These are phyloP conservation scores for Psittacula cyanocephala DNA, from an alignment of 2,113 vertebrate species.

Conservation along the genomic window DNA sequence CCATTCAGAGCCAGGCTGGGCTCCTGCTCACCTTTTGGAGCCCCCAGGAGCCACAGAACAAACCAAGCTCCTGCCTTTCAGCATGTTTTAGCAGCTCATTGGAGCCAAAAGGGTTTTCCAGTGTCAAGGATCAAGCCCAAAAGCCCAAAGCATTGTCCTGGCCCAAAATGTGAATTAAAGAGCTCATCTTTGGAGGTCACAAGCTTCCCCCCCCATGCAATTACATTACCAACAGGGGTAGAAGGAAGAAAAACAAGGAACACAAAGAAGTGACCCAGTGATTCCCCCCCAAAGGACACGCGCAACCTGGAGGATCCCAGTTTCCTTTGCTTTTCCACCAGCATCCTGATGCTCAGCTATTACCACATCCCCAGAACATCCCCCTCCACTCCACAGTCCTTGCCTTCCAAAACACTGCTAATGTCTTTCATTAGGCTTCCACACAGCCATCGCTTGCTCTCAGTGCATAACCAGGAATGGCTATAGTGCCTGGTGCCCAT, in stretches of 20 bases:
- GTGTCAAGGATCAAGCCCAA: fast-evolving
- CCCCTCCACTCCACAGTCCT: background rate
- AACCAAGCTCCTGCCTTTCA: background rate
- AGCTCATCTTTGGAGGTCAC: background rate
- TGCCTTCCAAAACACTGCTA: background rate
- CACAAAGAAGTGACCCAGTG: background rate
- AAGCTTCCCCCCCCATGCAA: no score
- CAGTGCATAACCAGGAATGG: background rate
- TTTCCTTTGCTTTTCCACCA: background rate
- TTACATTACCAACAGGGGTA: background rate
- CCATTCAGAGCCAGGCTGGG: background rate
- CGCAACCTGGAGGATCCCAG: background rate
- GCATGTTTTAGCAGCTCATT: background rate
- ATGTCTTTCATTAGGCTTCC: conserved; percentile 17
- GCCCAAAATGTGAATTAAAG: background rate
- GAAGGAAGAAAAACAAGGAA: background rate
- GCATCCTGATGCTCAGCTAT: background rate
- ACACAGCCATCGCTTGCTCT: background rate
- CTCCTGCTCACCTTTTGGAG: background rate
- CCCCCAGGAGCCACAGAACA: fast-evolving
- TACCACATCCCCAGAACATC: background rate
- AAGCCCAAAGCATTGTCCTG: background rate
- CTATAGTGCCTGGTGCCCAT: background rate
- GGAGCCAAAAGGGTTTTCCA: background rate
- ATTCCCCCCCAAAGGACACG: background rate